Conservation (phyloP, 2,797 vertebrate species). For the Paratrypauchen microcephalus region DNA sequence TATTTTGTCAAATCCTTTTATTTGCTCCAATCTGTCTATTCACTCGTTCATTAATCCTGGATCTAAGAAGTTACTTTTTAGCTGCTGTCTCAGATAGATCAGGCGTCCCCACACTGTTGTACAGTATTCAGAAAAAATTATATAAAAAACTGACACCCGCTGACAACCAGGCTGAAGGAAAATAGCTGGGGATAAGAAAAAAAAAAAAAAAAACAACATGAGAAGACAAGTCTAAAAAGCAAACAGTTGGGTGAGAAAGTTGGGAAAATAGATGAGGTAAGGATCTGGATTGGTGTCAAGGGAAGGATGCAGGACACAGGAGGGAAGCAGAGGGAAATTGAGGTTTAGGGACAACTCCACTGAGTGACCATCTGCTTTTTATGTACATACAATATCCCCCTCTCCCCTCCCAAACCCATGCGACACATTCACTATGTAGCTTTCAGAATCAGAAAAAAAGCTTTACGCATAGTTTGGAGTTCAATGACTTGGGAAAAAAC, state of each 20-base stretch:
- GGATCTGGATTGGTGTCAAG: constrained; percentile 28
- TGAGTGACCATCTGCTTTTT: constrained; percentile 85
- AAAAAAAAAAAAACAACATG: constrained; percentile 20
- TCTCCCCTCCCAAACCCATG: constrained; percentile 44
- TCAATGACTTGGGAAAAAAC: neutral
- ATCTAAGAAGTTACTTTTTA: constrained; percentile 22
- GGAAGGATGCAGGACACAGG: constrained; percentile 7
- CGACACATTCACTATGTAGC: constrained; percentile 14
- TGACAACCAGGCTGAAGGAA: constrained; percentile 34
- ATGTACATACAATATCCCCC: constrained; percentile 57
- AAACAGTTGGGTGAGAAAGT: neutral
- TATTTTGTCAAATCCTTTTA: constrained; percentile 29
- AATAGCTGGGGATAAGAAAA: constrained; percentile 22
- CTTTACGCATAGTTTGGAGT: neutral
- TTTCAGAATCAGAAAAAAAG: neutral
- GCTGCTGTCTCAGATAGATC: constrained; percentile 35
- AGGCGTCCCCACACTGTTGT: constrained; percentile 46
- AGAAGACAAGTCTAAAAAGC: constrained; percentile 13
- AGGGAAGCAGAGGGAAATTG: constrained; percentile 50
- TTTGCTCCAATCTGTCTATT: constrained; percentile 11
- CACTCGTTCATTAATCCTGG: constrained; percentile 39
- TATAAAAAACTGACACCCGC: constrained; percentile 30
- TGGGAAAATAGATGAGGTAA: constrained; percentile 11
- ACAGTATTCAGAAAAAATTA: constrained; percentile 62
- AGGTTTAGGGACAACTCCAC: constrained; percentile 78